Evolutionary conservation across 2,888 invertebrate genomes (phyloP).

Genomic region (Morpho deidamia): DNA sequence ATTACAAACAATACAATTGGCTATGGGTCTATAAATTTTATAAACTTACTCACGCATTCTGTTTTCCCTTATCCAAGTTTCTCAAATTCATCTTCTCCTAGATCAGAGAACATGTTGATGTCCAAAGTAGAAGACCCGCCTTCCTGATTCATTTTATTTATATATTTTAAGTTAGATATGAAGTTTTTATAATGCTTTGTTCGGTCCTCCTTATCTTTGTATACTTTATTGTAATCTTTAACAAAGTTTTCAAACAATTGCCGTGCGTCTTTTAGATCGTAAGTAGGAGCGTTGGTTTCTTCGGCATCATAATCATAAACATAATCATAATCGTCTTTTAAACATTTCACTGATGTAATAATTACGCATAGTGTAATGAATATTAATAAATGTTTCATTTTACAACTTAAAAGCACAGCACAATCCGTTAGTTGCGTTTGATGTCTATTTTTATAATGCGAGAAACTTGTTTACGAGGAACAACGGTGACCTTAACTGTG

Average conservation of each 20-base stretch:
- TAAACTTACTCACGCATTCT: constrained; percentile 2
- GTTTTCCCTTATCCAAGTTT: constrained; percentile 5
- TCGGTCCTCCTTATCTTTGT: constrained; percentile 39
- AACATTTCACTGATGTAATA: constrained; percentile 12
- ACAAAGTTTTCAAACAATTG: constrained; percentile 43
- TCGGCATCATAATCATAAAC: constrained; percentile 19
- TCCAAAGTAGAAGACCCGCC: constrained; percentile 30
- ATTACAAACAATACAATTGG: too few relatives aligned
- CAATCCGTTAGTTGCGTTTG: constrained; percentile 12
- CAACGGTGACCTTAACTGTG: constrained; percentile 4
- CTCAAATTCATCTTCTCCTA: constrained; percentile 32
- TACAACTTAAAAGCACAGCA: constrained; percentile 17
- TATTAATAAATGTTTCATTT: constrained; percentile 25
- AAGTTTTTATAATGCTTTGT: constrained; percentile 43
- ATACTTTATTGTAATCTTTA: constrained; percentile 41
- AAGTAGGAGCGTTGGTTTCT: constrained; percentile 31
- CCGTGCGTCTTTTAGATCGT: constrained; percentile 45
- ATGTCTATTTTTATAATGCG: constrained; percentile 14
- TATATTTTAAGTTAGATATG: constrained; percentile 42
- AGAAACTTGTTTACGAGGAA: constrained; percentile 20
- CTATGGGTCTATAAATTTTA: too few relatives aligned
- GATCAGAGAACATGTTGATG: constrained; percentile 53
- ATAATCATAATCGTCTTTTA: constrained; percentile 20
- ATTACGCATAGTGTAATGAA: constrained; percentile 13
- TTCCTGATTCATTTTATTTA: constrained; percentile 44